phyloP scores from a whole-genome alignment of 1,140 invertebrate species.

The Rhopalosiphum maidis region DNA sequence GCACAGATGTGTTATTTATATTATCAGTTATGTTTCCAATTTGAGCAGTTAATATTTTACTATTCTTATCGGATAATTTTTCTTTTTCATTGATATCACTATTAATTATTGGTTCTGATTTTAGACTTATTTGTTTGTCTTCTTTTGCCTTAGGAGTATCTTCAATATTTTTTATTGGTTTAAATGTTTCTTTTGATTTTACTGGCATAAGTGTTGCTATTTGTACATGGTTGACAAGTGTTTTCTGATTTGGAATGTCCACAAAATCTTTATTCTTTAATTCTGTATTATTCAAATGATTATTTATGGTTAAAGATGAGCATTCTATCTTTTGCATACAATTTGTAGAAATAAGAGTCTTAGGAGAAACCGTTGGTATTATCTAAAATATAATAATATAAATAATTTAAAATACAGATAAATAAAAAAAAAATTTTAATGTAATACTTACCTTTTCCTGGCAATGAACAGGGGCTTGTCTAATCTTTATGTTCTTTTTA shows the following conservation, averaged over 20 bases:
- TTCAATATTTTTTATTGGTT: neutral
- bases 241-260: slow-evolving; percentile 14
- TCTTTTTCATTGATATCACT: neutral
- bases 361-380: slow-evolving; percentile 32
- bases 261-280: neutral
- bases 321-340: neutral
- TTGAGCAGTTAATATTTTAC: neutral
- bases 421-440: neutral
- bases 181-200: neutral
- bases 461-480: slow-evolving; percentile 20
- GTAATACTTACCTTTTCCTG: slow-evolving; percentile 15
- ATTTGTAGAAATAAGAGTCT: neutral
- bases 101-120: neutral
- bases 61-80: neutral
- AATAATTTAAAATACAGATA: neutral
- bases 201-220: neutral
- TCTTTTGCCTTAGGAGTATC: neutral
- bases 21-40: neutral
- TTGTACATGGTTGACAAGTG: neutral
- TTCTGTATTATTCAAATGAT: neutral
- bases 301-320: neutral
- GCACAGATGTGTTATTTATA: neutral
- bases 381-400: slow-evolving; percentile 20
- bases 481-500: neutral
- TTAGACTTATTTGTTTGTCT: neutral